Percentiles rank a stretch among this genome's conserved stretches.
Evolutionary conservation across 2,797 vertebrate genomes (phyloP).

Genomic region (Kryptopterus vitreolus): DNA sequence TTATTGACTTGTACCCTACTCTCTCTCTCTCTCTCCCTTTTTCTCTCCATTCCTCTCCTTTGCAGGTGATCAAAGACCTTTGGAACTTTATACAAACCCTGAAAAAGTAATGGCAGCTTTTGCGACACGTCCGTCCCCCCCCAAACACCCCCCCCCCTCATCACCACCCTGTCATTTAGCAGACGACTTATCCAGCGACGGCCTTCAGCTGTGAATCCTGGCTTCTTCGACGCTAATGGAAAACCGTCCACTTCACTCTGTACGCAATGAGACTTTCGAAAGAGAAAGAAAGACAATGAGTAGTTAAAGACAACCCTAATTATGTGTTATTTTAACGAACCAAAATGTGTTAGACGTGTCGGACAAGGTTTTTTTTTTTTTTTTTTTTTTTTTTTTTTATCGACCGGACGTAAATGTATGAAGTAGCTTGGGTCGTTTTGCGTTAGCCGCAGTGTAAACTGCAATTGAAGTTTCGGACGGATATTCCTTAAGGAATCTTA

Average conservation of each 20-base stretch:
- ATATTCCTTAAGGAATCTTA: slow-evolving; percentile 22
- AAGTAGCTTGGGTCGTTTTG: slow-evolving; percentile 1
- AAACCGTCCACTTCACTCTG: slow-evolving; percentile 38
- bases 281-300: slow-evolving; percentile 33
- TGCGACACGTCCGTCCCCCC: slow-evolving; percentile 21
- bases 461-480: not conserved
- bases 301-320: slow-evolving; percentile 40
- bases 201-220: slow-evolving; percentile 51
- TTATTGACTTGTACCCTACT: slow-evolving; percentile 49
- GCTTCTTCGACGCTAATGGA: slow-evolving; percentile 32
- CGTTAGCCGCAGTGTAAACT: slow-evolving; percentile 16
- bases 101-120: slow-evolving; percentile 60
- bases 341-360: slow-evolving; percentile 8
- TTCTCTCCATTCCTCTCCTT: slow-evolving; percentile 53
- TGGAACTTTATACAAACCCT: slow-evolving; percentile 77
- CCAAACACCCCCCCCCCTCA: slow-evolving; percentile 9
- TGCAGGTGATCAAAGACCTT: slow-evolving; percentile 79
- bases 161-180: too few relatives aligned
- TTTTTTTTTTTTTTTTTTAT: too few relatives aligned
- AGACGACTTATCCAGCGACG: slow-evolving; percentile 53
- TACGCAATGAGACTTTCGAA: slow-evolving; percentile 31
- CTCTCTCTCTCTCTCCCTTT: slow-evolving; percentile 33
- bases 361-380: slow-evolving; percentile 4
- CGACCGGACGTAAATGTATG: slow-evolving; percentile 18
- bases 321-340: slow-evolving; percentile 24